Evolutionary conservation across 1,140 invertebrate species (phyloP), one percentile per base, ranked within the genome.

Genomic region (Popillia japonica): DNA sequence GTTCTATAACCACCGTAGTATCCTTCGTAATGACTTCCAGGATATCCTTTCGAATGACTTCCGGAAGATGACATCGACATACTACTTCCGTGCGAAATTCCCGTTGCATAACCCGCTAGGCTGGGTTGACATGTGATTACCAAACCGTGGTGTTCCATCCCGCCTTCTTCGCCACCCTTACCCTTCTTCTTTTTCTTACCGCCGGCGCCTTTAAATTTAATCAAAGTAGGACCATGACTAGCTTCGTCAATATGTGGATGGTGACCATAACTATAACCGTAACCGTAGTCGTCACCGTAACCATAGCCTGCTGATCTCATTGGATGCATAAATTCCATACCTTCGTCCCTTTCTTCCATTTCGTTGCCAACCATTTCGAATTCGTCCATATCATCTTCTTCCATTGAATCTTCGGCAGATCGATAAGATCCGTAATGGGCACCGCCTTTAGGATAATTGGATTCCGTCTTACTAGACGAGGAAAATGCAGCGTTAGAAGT

Each of bases 41-140:
- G 76, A 77, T 72, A 78, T 17, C 48, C 64, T 7, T 75, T 40
- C 2, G 11, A 72, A 75, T 77, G 27, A 40, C 68, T 61, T 11
- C 76, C 81, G 4, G 27, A 34, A 34, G 27, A 34, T 34, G 27
- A 34, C 27, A 34, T 34, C 1, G 27, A 34, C 27, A 34, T 34
- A 34, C 27, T 34, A 34, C 27, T 34, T 34, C 2, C 27, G 27
- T 34, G 27, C 4, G 27, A 4, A 40, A 78, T 22, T 17, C 59
- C 78, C 40, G 80, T 78, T 20, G 85, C 83, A 74, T 86, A 86
- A 20, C 86, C 86, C 14, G 84, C 85, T 41, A 86, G 81, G 64
- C 83, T 83, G 9, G 86, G 86, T 80, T 86, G 85, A 55, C 86
- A 86, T 6, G 85, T 86, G 17, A 86, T 86, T 7, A 86, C 84